A percentile compares a stretch with the other conserved stretches of the same genome.
Evolutionary conservation across 2,888 invertebrate genomes (phyloP).

Genomic region (Neria commutata): DNA sequence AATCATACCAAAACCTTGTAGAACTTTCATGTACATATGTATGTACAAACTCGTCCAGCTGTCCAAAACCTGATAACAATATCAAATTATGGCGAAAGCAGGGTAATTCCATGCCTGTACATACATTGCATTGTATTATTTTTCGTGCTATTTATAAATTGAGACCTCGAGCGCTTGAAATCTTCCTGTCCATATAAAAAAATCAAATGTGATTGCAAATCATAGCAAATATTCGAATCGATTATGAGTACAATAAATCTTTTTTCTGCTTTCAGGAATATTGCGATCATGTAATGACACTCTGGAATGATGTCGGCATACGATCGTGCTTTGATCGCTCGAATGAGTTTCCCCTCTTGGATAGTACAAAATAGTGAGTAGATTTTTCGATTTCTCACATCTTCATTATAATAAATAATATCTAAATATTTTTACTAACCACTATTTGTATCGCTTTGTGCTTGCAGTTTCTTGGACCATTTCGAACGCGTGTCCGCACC

Average conservation of each 20-base stretch:
- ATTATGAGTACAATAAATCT: no score
- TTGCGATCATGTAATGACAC: slow-evolving; percentile 69
- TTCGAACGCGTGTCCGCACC: slow-evolving; percentile 69
- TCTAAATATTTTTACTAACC: background rate
- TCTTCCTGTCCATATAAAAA: background rate
- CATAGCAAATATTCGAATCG: no score
- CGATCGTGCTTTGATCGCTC: slow-evolving; percentile 72
- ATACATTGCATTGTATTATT: no score
- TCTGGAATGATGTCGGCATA: slow-evolving; percentile 77
- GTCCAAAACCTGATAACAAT: no score
- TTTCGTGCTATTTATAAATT: no score
- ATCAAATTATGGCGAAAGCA: no score
- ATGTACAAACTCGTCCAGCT: no score
- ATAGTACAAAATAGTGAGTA: slow-evolving; percentile 83
- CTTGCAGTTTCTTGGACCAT: slow-evolving; percentile 75
- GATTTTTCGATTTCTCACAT: no score
- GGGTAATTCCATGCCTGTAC: no score
- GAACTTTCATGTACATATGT: no score
- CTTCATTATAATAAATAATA: background rate
- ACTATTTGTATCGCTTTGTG: background rate
- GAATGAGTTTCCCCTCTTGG: slow-evolving; percentile 79
- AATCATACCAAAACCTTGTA: no score
- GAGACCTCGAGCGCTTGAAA: background rate
- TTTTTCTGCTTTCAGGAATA: slow-evolving; percentile 67
- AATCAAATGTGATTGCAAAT: slow-evolving; percentile 8